Conservation (phyloP, 2,888 invertebrate genomes). For the Nipponacmea schrenckii region DNA sequence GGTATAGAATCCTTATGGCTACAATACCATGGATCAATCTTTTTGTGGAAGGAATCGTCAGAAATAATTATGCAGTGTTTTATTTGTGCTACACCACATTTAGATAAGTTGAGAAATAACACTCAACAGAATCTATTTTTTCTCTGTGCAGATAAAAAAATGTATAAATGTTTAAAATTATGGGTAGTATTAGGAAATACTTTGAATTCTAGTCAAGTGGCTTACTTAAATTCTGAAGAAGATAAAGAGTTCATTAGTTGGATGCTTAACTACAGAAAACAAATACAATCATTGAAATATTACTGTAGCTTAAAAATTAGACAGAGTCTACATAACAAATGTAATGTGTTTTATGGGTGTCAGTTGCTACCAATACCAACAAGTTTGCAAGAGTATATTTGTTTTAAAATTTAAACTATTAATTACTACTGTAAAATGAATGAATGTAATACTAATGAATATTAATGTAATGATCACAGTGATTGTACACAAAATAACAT, state of each 20-base stretch:
- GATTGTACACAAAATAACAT: neutral
- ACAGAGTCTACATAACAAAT: conserved; percentile 32
- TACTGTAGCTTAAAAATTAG: conserved; percentile 36
- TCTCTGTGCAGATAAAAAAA: conserved; percentile 15
- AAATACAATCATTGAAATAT: conserved; percentile 25
- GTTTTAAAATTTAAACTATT: conserved; percentile 10
- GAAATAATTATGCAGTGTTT: conserved; percentile 26
- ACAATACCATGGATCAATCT: conserved; percentile 23
- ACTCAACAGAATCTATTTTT: conserved; percentile 21
- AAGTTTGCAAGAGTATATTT: conserved; percentile 31
- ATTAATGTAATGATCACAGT: neutral
- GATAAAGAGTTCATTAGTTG: conserved; percentile 22
- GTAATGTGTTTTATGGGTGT: conserved; percentile 41
- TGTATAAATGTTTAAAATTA: conserved; percentile 17
- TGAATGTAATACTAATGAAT: conserved; percentile 4
- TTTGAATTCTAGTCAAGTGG: conserved; percentile 4
- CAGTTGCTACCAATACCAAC: conserved; percentile 33
- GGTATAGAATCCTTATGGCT: conserved; percentile 35
- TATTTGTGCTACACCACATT: conserved; percentile 36
- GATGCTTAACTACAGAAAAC: conserved; percentile 17
- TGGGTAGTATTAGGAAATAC: conserved; percentile 13
- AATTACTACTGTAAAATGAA: conserved; percentile 1
- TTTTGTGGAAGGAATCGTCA: conserved; percentile 21
- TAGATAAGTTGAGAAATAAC: conserved; percentile 20
- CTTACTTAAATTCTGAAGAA: conserved; percentile 9